Conservation (phyloP, 2,888 invertebrate species). For the Dugesia japonica region DNA sequence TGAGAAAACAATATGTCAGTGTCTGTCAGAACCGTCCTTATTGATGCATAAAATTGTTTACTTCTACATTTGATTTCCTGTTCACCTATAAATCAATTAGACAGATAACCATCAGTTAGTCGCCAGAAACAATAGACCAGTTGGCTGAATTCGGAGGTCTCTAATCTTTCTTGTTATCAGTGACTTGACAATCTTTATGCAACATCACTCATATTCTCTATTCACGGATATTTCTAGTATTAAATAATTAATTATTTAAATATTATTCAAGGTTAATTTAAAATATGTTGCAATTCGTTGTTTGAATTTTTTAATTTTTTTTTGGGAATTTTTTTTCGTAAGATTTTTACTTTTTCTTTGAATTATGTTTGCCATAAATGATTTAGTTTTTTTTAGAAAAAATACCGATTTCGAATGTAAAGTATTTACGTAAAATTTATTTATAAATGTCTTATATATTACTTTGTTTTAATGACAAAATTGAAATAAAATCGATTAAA, state of each 20-base stretch:
- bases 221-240: background rate
- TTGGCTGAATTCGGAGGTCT: constrained; percentile 20
- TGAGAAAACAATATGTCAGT: constrained; percentile 20
- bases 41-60: constrained; percentile 8
- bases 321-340: too few species aligned
- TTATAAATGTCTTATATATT: too few species aligned
- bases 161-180: constrained; percentile 20
- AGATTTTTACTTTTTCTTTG: too few species aligned
- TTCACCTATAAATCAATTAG: constrained; percentile 20
- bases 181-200: constrained; percentile 9
- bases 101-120: constrained; percentile 6
- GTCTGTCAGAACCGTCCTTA: constrained; percentile 20
- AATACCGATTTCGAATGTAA: too few species aligned
- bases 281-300: too few species aligned
- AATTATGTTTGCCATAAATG: too few species aligned
- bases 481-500: too few species aligned
- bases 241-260: background rate
- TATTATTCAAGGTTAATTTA: background rate
- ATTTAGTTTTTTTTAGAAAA: too few species aligned
- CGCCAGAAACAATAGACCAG: constrained; percentile 13
- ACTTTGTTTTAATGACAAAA: too few species aligned
- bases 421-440: too few species aligned
- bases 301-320: too few species aligned
- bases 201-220: constrained; percentile 14
- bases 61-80: constrained; percentile 9